Base-by-base conservation (phyloP, 92 coral and sea anemone species). In the Siderastrea radians region DNA sequence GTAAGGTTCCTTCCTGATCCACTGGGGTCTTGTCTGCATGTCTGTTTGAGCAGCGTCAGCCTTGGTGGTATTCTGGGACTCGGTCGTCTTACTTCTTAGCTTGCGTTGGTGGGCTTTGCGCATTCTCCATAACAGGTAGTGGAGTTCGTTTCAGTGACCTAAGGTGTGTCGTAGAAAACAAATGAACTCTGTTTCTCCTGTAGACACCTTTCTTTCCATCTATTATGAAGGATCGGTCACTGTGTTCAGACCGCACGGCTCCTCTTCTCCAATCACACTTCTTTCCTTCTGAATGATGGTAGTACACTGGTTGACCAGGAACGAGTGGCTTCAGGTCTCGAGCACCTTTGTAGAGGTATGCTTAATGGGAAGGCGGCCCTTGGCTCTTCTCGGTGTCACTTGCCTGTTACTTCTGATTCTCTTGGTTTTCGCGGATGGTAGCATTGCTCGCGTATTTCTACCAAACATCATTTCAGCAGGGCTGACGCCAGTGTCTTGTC, bases 381-480 rank as follows among this genome's bases (percentile, higher is more conserved):
- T 58, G 12, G 16, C 63, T 0, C 16, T 58, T 58, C 63, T 58
- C 12, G 10, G 1, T 13, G 15, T 58, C 63, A 7, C 14, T 58
- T 58, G 16, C 63, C 10, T 7, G 12, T 2, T 1, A 58, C 63
- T 12, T 58, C 63, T 58, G 3, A 50, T 46, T 80, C 53, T 52
- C 9, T 38, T 45, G 45, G 17, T 17, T 58, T 58, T 15, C 15
- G 62, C 62, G 15, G 62, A 58, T 15, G 16, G 16, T 57, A 57
- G 10, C 38, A 26, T 26, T 26, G 90, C 10, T n/a, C 64, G 46
- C 52, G 77, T 78, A 10, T 45, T 13, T 49, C 87, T 60, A 38
- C 72, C 72, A 45, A 87, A 79, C 91, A 80, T 72, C 82, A 58
- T 80, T 53, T 74, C 19, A 7, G 86, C 82, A 3, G 86, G 87